These are phyloP conservation scores for Lepeophtheirus nordmannii DNA, from an alignment of 2,888 invertebrate genomes.

Conservation along the genomic window DNA sequence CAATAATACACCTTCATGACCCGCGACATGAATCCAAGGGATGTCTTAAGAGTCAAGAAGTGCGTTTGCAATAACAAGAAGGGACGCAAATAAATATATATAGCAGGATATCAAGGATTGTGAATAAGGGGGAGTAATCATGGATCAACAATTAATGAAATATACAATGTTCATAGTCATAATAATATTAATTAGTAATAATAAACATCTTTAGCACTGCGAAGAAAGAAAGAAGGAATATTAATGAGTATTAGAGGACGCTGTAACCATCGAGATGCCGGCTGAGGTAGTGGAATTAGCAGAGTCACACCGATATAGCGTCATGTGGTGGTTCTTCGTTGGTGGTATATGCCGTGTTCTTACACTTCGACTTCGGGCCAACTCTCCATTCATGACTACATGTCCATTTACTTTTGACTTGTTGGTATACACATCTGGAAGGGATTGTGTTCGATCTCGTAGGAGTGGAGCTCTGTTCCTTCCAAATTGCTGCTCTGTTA, in stretches of 20 bases:
- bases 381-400: not conserved
- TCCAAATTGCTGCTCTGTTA: not conserved
- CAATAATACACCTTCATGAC: not conserved
- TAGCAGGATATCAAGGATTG: not conserved
- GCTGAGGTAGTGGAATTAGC: not conserved
- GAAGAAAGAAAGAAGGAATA: not conserved
- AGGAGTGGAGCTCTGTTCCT: not conserved
- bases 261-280: not conserved
- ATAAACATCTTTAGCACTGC: slow-evolving; percentile 1
- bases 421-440: slow-evolving; percentile 7
- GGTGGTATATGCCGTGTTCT: not conserved
- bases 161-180: not conserved
- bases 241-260: not conserved
- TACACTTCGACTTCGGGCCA: not conserved
- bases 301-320: not conserved
- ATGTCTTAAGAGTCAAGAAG: not conserved
- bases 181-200: not conserved
- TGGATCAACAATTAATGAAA: not conserved
- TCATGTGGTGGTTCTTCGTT: not conserved
- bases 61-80: not conserved
- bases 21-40: too few relatives aligned
- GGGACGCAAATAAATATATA: slow-evolving; percentile 8
- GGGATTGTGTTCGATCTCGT: slow-evolving; percentile 9
- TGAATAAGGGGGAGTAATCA: not conserved
- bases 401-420: not conserved